Percentiles rank a stretch among this genome's conserved stretches.
Evolutionary conservation across 2,797 vertebrate species (phyloP).

Genomic region (Leuciscus waleckii): DNA sequence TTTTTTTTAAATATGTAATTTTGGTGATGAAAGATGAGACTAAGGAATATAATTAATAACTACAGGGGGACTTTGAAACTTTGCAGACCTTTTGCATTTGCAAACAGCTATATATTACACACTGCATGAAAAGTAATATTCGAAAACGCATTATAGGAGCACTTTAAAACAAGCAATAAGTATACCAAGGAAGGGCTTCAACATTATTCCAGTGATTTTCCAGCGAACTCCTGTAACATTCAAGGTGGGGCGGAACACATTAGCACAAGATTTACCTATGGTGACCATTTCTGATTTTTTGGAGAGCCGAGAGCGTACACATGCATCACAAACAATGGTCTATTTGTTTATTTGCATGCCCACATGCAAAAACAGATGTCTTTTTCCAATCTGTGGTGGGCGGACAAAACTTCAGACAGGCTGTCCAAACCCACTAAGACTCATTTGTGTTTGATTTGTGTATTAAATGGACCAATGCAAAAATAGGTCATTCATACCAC

Average conservation of each 20-base stretch:
- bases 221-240: conserved; percentile 17
- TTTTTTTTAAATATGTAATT: too few species aligned
- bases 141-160: neutral
- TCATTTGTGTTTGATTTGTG: conserved; percentile 48
- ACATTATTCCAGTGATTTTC: conserved; percentile 4
- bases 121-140: neutral
- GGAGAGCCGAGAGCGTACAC: conserved; percentile 14
- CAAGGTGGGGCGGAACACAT: neutral
- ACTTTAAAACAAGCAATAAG: neutral
- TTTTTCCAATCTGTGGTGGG: conserved; percentile 41
- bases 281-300: conserved; percentile 20
- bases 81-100: neutral
- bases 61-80: neutral
- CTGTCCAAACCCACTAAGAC: conserved; percentile 1
- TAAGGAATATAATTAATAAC: too few species aligned
- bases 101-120: neutral
- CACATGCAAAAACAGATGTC: conserved; percentile 49
- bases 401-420: conserved; percentile 11
- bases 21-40: too few species aligned
- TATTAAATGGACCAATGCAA: conserved; percentile 55
- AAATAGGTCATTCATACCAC: conserved; percentile 26
- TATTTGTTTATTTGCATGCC: conserved; percentile 58
- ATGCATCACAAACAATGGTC: conserved; percentile 25
- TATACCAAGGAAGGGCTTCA: neutral
- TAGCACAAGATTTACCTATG: conserved; percentile 18